Evolutionary conservation across 2,113 vertebrate genomes (phyloP).

Genomic region (Alces alces): DNA sequence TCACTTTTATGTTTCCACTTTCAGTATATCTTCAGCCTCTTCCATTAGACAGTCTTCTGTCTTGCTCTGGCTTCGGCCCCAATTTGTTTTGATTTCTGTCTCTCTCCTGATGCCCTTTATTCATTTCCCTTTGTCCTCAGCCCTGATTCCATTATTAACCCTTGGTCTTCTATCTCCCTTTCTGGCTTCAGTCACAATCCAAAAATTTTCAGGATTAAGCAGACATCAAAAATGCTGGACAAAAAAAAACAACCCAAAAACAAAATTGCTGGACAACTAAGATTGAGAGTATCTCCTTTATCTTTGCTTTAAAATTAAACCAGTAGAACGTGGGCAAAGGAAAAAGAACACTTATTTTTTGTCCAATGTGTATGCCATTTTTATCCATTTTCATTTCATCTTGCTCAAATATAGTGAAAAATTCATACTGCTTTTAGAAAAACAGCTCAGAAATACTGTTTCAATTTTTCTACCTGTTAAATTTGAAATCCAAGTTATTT

Average conservation of each 20-base stretch:
- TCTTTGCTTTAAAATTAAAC: background rate
- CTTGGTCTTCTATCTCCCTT: background rate
- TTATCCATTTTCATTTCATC: background rate
- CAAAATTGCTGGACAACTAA: background rate
- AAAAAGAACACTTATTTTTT: background rate
- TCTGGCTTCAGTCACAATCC: background rate
- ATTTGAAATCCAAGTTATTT: background rate
- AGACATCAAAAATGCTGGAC: background rate
- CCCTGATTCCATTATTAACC: no score
- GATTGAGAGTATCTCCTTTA: background rate
- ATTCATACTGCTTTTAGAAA: background rate
- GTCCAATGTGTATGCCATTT: background rate
- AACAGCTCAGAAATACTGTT: background rate
- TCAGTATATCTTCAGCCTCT: background rate
- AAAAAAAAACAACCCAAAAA: background rate
- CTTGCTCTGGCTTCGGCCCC: background rate
- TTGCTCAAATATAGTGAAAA: background rate
- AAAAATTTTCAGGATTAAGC: background rate
- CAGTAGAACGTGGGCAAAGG: background rate
- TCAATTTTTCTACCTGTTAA: background rate
- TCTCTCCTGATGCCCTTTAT: background rate
- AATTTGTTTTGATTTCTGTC: background rate
- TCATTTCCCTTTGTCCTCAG: background rate
- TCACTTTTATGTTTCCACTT: background rate
- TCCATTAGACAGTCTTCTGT: background rate